Evolutionary conservation across 2,888 invertebrate genomes (phyloP).

Genomic region (Pristionchus mayeri): DNA sequence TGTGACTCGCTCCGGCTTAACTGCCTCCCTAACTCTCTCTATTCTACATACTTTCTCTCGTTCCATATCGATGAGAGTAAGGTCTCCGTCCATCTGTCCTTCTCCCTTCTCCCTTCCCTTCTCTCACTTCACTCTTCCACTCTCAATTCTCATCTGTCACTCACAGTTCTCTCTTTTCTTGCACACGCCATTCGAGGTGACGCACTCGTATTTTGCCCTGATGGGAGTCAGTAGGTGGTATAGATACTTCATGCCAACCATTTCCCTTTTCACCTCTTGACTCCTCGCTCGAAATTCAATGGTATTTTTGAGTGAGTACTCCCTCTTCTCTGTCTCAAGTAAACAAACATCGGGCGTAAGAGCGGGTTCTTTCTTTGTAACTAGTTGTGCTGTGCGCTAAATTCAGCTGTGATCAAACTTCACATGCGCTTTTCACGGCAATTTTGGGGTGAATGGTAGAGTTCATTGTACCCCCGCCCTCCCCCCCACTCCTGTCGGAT

Average conservation of each 20-base stretch:
- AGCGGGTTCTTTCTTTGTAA: background rate
- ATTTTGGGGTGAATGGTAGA: background rate
- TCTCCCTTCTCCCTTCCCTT: too few relatives aligned
- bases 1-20: background rate
- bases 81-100: too few relatives aligned
- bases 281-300: background rate
- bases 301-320: slow-evolving; percentile 3
- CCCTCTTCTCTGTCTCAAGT: background rate
- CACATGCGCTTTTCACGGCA: background rate
- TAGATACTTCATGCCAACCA: background rate
- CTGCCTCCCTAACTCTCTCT: too few relatives aligned
- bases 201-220: background rate
- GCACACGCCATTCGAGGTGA: background rate
- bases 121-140: too few relatives aligned
- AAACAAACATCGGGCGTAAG: slow-evolving; percentile 14
- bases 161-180: background rate
- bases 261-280: background rate
- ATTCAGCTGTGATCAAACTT: background rate
- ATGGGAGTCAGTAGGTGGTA: background rate
- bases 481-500: background rate
- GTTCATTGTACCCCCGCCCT: background rate
- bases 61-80: too few relatives aligned
- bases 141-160: background rate
- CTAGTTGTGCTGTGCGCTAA: background rate
- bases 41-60: too few relatives aligned